A percentile compares a stretch with the other conserved stretches of the same genome.
Conservation (phyloP, 1,140 invertebrate species). For the Tetragonula clypearis region DNA sequence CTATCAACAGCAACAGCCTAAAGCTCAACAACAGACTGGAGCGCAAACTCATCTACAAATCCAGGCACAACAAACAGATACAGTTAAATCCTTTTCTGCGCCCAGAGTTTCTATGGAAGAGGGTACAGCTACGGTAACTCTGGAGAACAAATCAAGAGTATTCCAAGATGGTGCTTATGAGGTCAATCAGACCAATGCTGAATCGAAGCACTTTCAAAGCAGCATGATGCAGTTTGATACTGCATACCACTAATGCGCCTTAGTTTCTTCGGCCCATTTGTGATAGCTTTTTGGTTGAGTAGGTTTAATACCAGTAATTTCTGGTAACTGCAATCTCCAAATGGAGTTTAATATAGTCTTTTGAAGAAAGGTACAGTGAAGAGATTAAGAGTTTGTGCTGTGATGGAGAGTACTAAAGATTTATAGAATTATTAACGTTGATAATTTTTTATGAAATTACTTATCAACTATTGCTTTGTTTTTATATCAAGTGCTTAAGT, state of each 20-base stretch:
- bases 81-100: slow-evolving; percentile 44
- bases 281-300: slow-evolving; percentile 75
- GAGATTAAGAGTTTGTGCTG: slow-evolving; percentile 27
- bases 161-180: slow-evolving; percentile 73
- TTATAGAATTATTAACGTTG: neutral
- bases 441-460: neutral
- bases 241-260: slow-evolving; percentile 78
- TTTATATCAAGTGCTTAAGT: neutral
- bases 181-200: slow-evolving; percentile 72
- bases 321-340: slow-evolving; percentile 21
- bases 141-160: slow-evolving; percentile 59
- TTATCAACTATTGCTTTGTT: neutral
- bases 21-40: slow-evolving; percentile 58
- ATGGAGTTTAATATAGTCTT: slow-evolving; percentile 33
- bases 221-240: slow-evolving; percentile 79
- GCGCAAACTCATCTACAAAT: slow-evolving; percentile 63
- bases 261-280: slow-evolving; percentile 73
- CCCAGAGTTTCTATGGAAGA: slow-evolving; percentile 54
- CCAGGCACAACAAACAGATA: slow-evolving; percentile 62
- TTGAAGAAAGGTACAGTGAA: slow-evolving; percentile 25
- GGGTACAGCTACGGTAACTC: slow-evolving; percentile 38
- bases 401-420: slow-evolving; percentile 7
- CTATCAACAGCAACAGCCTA: slow-evolving; percentile 77
- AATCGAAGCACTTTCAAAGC: slow-evolving; percentile 75
- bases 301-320: slow-evolving; percentile 60